These are phyloP conservation scores for Macquaria australasica DNA, from an alignment of 2,113 vertebrate genomes.

Conservation along the genomic window DNA sequence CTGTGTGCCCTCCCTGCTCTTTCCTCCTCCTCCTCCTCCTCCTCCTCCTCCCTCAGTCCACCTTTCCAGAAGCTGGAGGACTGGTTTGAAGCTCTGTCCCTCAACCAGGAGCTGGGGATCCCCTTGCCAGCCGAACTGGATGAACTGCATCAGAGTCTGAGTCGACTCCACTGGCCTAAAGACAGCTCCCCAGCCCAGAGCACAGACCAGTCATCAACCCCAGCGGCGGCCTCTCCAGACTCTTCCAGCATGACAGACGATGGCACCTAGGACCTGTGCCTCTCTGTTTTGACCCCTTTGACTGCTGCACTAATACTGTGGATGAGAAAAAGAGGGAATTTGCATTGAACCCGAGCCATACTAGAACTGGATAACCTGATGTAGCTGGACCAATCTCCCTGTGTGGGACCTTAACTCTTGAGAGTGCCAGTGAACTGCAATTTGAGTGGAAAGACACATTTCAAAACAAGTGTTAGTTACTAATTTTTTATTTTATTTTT, in stretches of 20 bases:
- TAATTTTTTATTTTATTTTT: constrained; percentile 13
- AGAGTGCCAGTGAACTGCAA: constrained; percentile 49
- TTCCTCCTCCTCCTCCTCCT: constrained; percentile 31
- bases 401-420: constrained; percentile 25
- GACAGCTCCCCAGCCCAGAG: constrained; percentile 43
- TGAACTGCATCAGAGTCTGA: constrained; percentile 89
- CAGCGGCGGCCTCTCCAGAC: constrained; percentile 58
- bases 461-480: constrained; percentile 63
- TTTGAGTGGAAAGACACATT: constrained; percentile 65
- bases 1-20: constrained; percentile 32
- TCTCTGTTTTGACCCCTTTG: constrained; percentile 59
- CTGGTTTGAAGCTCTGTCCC: constrained; percentile 92
- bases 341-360: constrained; percentile 37
- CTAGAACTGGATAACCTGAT: constrained; percentile 71
- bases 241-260: constrained; percentile 49
- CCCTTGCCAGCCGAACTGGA: constrained; percentile 94
- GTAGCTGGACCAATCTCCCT: constrained; percentile 57
- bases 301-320: constrained; percentile 71
- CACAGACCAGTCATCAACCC: constrained; percentile 37
- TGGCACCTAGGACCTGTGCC: constrained; percentile 60
- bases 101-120: constrained; percentile 94
- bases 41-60: constrained; percentile 82
- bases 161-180: constrained; percentile 74
- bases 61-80: constrained; percentile 96
- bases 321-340: constrained; percentile 35